phyloP scores from a whole-genome alignment of 2,113 vertebrate species.

The Monarcha castaneiventris region DNA sequence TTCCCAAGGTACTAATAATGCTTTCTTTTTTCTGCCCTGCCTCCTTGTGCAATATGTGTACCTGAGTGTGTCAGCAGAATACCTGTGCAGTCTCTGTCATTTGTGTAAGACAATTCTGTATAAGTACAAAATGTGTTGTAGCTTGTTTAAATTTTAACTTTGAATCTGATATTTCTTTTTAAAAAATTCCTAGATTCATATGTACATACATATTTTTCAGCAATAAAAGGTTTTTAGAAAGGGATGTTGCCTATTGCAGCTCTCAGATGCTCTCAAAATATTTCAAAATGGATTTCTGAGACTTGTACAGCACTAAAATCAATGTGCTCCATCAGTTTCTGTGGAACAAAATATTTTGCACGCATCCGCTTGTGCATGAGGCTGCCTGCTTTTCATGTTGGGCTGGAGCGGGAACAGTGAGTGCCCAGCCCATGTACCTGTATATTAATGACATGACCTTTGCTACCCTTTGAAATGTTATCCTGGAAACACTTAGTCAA shows the following conservation, averaged over 20 bases:
- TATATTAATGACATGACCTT: background rate
- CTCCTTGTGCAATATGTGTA: fast-evolving
- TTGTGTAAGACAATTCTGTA: background rate
- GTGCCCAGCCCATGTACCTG: background rate
- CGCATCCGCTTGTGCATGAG: background rate
- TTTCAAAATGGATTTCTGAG: background rate
- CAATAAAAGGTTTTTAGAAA: background rate
- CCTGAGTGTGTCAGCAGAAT: background rate
- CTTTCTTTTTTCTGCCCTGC: background rate
- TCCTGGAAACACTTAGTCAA: background rate
- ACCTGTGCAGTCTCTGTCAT: background rate
- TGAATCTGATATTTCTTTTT: background rate
- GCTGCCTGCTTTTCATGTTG: background rate
- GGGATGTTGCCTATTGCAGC: background rate
- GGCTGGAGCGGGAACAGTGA: background rate
- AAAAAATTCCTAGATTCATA: background rate
- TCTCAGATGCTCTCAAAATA: background rate
- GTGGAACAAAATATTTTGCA: background rate
- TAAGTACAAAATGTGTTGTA: background rate
- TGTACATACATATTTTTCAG: background rate
- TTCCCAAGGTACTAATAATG: background rate
- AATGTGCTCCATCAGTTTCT: background rate
- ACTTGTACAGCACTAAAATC: background rate
- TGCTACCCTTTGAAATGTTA: background rate
- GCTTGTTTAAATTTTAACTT: background rate